A percentile compares a stretch with the other conserved stretches of the same genome.
Evolutionary conservation across 2,888 invertebrate genomes (phyloP).

Genomic region (Norana najaformis): DNA sequence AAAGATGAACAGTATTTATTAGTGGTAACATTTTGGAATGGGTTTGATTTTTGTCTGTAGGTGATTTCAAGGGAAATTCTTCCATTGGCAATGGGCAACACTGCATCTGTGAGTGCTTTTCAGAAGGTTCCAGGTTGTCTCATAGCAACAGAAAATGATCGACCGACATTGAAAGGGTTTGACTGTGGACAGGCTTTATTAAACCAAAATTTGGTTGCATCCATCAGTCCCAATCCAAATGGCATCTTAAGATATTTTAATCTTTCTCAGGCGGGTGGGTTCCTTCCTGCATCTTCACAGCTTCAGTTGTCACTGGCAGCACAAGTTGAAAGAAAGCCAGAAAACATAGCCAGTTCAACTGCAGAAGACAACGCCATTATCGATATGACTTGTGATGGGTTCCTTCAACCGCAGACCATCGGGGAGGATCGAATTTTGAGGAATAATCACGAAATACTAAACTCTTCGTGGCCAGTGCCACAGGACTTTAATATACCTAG

Average conservation of each 20-base stretch:
- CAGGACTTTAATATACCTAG: not conserved
- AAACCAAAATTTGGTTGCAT: not conserved
- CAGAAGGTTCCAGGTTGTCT: not conserved
- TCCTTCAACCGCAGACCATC: not conserved
- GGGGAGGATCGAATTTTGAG: not conserved
- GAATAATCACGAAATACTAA: not conserved
- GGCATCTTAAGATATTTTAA: slow-evolving; percentile 10
- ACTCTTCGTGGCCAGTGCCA: not conserved
- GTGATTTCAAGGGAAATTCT: not conserved
- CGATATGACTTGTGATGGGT: not conserved
- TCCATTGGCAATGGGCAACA: not conserved
- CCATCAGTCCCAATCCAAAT: not conserved
- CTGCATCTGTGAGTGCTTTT: too few species aligned
- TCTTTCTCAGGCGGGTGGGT: slow-evolving; percentile 31
- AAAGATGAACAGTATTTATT: not conserved
- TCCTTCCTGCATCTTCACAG: slow-evolving; percentile 25
- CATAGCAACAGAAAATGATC: not conserved
- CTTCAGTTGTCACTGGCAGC: not conserved
- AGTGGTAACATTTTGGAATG: not conserved
- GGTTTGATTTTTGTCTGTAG: not conserved
- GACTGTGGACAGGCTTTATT: not conserved
- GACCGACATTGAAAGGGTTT: not conserved
- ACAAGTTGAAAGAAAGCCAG: not conserved
- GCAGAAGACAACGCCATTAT: not conserved
- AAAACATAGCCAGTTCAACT: not conserved